Conservation (phyloP, 2,113 vertebrate genomes). For the Bufo bufo region DNA sequence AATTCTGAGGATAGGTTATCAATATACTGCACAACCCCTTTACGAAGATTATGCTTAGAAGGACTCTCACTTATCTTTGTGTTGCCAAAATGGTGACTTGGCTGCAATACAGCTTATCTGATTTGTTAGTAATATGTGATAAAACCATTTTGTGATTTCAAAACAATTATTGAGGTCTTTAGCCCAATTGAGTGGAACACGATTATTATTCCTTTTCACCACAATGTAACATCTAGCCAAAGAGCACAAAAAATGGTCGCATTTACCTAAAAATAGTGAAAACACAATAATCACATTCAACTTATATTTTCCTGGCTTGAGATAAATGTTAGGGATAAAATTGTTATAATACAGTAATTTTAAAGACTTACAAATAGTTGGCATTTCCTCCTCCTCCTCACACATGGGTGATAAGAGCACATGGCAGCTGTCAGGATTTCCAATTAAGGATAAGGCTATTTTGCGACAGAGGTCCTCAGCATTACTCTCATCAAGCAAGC, state of each 20-base stretch:
- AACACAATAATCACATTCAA: neutral
- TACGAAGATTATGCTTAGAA: too few species aligned
- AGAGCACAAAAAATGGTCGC: neutral
- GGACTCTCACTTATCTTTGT: too few species aligned
- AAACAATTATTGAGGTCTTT: too few species aligned
- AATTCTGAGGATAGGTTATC: too few species aligned
- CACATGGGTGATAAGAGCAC: conserved; percentile 48
- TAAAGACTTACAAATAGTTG: conserved; percentile 61
- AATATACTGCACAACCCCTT: too few species aligned
- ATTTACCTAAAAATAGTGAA: neutral
- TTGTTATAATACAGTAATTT: neutral
- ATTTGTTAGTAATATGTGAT: too few species aligned
- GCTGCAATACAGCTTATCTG: too few species aligned
- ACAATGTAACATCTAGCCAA: neutral
- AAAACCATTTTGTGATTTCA: too few species aligned
- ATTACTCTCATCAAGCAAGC: conserved; percentile 68
- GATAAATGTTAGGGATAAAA: neutral
- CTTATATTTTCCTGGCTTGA: neutral
- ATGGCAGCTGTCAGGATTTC: conserved; percentile 67
- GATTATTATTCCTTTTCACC: too few species aligned
- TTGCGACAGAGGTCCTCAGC: conserved; percentile 72
- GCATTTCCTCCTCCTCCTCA: neutral
- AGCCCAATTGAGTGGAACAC: too few species aligned
- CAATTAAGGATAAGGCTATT: conserved; percentile 74
- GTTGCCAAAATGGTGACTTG: too few species aligned